Percentiles rank a stretch among this genome's conserved stretches.
Evolutionary conservation across 2,888 invertebrate species (phyloP).

Genomic region (Oeneis ivallda): DNA sequence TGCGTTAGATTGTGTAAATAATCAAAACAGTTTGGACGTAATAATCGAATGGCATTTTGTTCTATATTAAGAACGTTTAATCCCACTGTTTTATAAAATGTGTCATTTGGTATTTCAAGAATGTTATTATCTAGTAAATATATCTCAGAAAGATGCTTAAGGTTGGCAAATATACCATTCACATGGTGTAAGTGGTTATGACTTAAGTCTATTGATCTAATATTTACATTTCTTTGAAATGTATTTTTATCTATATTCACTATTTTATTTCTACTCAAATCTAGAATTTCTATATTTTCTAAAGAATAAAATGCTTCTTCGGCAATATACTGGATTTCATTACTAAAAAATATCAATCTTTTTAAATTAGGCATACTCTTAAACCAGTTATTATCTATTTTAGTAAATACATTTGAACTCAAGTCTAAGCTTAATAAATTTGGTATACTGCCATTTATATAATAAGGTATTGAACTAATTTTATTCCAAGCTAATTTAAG

Average conservation of each 20-base stretch:
- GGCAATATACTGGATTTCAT: conserved; percentile 89
- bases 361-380: conserved; percentile 89
- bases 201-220: conserved; percentile 92
- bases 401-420: conserved; percentile 91
- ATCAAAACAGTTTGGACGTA: conserved; percentile 89
- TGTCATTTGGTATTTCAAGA: conserved; percentile 89
- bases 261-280: conserved; percentile 94
- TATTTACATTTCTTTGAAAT: conserved; percentile 88
- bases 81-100: conserved; percentile 88
- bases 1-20: conserved; percentile 90
- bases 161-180: conserved; percentile 89
- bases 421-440: conserved; percentile 90
- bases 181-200: conserved; percentile 95
- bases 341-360: conserved; percentile 91
- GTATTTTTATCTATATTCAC: conserved; percentile 87
- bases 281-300: conserved; percentile 88
- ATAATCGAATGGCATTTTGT: conserved; percentile 90
- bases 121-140: conserved; percentile 95
- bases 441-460: conserved; percentile 86
- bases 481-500: conserved; percentile 91
- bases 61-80: conserved; percentile 92
- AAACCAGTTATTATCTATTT: conserved; percentile 89
- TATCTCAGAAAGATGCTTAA: conserved; percentile 90
- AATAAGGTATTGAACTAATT: conserved; percentile 88
- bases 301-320: conserved; percentile 89